Conservation (phyloP, 1,140 invertebrate genomes). For the Laodelphax striatellus region DNA sequence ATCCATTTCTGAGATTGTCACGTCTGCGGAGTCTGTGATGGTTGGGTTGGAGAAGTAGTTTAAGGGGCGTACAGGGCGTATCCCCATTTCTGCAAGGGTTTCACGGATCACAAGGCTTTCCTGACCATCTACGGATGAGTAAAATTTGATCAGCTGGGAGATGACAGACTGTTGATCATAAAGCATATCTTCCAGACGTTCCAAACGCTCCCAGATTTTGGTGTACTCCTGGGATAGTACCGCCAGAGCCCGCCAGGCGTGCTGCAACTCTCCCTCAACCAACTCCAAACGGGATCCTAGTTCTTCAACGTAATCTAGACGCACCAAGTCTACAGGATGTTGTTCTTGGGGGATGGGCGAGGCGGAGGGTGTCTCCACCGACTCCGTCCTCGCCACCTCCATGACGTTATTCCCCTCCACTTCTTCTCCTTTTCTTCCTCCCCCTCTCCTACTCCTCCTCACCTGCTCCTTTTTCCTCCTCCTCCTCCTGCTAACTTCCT, state of each 20-base stretch:
- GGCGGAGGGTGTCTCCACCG: constrained; percentile 10
- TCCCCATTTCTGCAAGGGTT: constrained; percentile 9
- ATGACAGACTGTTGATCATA: constrained; percentile 88
- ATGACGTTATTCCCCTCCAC: constrained; percentile 4
- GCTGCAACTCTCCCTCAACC: constrained; percentile 79
- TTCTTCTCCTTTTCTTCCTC: not conserved
- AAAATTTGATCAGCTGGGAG: constrained; percentile 72
- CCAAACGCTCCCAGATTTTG: constrained; percentile 85
- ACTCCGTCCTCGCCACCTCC: constrained; percentile 10
- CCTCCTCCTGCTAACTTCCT: not conserved
- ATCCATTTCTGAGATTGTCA: constrained; percentile 27
- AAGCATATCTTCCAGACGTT: constrained; percentile 79
- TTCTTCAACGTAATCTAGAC: constrained; percentile 80
- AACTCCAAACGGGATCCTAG: constrained; percentile 72
- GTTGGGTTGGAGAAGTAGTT: not conserved
- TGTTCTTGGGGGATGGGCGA: constrained; percentile 13
- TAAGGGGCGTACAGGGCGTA: not conserved
- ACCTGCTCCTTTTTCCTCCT: not conserved
- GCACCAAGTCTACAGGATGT: constrained; percentile 31
- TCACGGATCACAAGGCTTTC: constrained; percentile 33
- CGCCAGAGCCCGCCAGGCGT: constrained; percentile 83
- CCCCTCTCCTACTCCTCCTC: not conserved
- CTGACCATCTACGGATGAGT: constrained; percentile 33
- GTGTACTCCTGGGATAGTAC: constrained; percentile 84
- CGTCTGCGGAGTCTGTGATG: not conserved